Conservation (phyloP, 2,113 vertebrate genomes). For the Callospermophilus lateralis region DNA sequence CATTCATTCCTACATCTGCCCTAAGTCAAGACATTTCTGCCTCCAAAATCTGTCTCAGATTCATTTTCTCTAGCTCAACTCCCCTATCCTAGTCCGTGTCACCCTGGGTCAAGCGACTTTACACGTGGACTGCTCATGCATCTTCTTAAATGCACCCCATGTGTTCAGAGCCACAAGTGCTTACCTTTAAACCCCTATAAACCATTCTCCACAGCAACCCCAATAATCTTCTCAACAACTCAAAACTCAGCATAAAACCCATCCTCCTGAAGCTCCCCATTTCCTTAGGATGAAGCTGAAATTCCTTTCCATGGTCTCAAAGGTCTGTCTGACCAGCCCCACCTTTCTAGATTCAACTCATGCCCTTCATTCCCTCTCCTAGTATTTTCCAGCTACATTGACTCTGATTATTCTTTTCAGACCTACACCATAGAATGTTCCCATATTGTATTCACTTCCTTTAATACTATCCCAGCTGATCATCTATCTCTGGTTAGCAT, state of each 20-base stretch:
- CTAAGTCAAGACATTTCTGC: not conserved
- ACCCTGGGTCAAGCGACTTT: not conserved
- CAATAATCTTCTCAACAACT: not conserved
- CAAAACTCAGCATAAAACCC: not conserved
- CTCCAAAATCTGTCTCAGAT: not conserved
- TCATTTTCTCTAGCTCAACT: not conserved
- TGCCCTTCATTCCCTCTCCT: not conserved
- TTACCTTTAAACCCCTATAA: not conserved
- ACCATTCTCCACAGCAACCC: not conserved
- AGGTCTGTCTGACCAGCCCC: not conserved
- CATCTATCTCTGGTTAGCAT: not conserved
- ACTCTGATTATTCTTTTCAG: not conserved
- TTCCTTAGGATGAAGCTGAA: not conserved
- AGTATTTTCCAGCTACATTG: not conserved
- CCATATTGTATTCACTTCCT: not conserved
- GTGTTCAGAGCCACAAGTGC: not conserved
- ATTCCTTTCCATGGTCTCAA: not conserved
- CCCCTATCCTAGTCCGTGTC: not conserved
- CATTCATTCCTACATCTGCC: not conserved
- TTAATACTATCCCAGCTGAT: not conserved
- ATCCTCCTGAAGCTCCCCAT: not conserved
- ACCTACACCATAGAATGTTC: not conserved
- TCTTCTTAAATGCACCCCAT: too few relatives aligned
- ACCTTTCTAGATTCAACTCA: not conserved
- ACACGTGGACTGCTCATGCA: not conserved